A percentile compares a stretch with the other conserved stretches of the same genome.
Conservation (phyloP, 2,113 vertebrate species). For the Caranx melampygus region DNA sequence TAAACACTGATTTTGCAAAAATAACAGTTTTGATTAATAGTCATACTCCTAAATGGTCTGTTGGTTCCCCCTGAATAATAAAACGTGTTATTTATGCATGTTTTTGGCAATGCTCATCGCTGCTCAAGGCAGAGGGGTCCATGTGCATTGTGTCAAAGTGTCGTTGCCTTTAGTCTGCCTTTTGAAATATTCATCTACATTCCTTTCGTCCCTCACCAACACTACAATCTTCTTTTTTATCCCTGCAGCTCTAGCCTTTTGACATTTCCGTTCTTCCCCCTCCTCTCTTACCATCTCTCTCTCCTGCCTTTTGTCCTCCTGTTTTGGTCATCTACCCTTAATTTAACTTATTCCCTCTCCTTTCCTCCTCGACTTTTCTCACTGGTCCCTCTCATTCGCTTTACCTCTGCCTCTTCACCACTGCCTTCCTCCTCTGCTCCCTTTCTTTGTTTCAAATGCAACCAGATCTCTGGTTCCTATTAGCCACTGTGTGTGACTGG, state of each 20-base stretch:
- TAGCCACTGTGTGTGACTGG: constrained; percentile 33
- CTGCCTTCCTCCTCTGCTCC: constrained; percentile 13
- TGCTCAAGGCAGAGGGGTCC: constrained; percentile 28
- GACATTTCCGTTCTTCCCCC: constrained; percentile 27
- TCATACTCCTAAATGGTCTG: neutral
- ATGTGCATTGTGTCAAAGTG: constrained; percentile 56
- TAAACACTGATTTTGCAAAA: constrained; percentile 1
- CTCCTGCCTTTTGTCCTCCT: constrained; percentile 16
- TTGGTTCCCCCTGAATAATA: constrained; percentile 7
- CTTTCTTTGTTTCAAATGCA: constrained; percentile 17
- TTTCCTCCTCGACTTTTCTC: constrained; percentile 18
- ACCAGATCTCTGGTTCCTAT: constrained; percentile 40
- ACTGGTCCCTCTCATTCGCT: neutral
- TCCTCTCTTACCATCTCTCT: constrained; percentile 25
- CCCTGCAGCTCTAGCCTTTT: constrained; percentile 32
- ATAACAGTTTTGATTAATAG: constrained; percentile 1
- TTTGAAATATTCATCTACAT: constrained; percentile 66
- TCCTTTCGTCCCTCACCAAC: constrained; percentile 51
- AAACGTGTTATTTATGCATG: constrained; percentile 14
- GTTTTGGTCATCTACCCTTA: constrained; percentile 35
- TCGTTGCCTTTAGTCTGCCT: constrained; percentile 54
- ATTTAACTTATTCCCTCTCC: constrained; percentile 13
- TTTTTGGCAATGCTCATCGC: constrained; percentile 15
- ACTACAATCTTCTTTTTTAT: constrained; percentile 48
- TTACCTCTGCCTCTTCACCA: constrained; percentile 1